Percentiles rank a stretch among this genome's conserved stretches.
phyloP scores from a whole-genome alignment of 2,113 vertebrate genomes.

The Alosa alosa region DNA sequence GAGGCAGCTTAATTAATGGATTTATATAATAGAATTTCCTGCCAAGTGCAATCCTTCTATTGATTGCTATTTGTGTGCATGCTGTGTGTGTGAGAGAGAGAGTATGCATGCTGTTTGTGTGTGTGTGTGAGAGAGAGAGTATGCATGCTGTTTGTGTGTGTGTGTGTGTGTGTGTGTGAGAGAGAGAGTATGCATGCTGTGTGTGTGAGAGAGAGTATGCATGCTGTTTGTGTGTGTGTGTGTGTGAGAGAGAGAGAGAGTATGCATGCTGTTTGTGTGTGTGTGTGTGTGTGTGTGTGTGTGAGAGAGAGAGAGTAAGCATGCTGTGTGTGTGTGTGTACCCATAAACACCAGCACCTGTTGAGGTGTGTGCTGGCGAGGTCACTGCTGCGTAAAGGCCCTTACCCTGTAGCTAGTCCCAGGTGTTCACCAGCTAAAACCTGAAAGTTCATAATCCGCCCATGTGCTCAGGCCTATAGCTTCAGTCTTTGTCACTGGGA shows the following conservation, averaged over 20 bases:
- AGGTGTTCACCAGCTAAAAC: neutral
- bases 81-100: neutral
- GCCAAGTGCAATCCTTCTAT: neutral
- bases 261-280: too few relatives aligned
- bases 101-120: neutral
- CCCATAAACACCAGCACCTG: neutral
- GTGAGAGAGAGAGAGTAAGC: neutral
- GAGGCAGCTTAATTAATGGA: neutral
- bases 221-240: neutral
- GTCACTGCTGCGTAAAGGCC: neutral
- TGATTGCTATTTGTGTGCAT: neutral
- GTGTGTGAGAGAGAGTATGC: too few relatives aligned
- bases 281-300: neutral
- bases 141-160: too few relatives aligned
- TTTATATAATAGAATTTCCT: neutral
- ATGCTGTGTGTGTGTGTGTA: neutral
- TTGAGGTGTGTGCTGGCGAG: neutral
- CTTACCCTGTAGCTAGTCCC: neutral
- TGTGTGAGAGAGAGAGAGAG: too few relatives aligned
- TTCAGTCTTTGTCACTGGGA: too few relatives aligned
- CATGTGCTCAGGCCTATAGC: too few relatives aligned
- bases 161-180: neutral
- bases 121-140: neutral
- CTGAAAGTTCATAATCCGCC: too few relatives aligned
- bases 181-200: neutral